phyloP scores from a whole-genome alignment of 2,113 vertebrate species.

The Anser brachyrhynchus region DNA sequence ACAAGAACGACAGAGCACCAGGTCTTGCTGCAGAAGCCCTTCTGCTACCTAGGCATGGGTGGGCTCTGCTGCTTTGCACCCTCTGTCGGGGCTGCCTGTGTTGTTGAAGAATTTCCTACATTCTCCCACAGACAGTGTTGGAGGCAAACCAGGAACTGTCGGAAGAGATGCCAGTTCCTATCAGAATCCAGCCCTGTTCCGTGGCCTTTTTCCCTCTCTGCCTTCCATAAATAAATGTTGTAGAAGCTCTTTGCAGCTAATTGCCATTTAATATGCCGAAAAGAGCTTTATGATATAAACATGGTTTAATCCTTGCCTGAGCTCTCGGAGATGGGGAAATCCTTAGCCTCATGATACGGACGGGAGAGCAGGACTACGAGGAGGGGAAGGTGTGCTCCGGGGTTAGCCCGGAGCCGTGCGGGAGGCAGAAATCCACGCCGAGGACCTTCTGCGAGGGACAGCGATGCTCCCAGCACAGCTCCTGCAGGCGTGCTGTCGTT shows the following conservation, averaged over 20 bases:
- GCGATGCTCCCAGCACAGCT: not conserved
- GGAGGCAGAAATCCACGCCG: not conserved
- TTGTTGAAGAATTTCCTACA: not conserved
- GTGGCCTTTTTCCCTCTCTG: fast-evolving
- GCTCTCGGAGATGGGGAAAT: not conserved
- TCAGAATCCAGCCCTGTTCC: not conserved
- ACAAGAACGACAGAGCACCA: not conserved
- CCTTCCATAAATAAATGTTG: conserved; percentile 1
- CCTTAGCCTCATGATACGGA: not conserved
- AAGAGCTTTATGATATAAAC: not conserved
- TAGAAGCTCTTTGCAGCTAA: conserved; percentile 19
- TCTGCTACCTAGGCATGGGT: not conserved
- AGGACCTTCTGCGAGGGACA: not conserved
- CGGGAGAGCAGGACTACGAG: not conserved
- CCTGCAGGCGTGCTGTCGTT: not conserved
- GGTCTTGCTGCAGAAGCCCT: not conserved
- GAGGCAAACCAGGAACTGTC: not conserved
- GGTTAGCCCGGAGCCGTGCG: not conserved
- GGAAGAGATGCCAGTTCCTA: not conserved
- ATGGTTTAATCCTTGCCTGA: not conserved
- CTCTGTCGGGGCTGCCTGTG: not conserved
- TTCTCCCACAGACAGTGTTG: not conserved
- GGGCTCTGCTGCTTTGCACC: fast-evolving
- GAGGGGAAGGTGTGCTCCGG: not conserved
- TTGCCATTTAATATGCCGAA: conserved; percentile 1